phyloP scores from a whole-genome alignment of 2,888 invertebrate genomes.

The Eupithecia subumbrata region DNA sequence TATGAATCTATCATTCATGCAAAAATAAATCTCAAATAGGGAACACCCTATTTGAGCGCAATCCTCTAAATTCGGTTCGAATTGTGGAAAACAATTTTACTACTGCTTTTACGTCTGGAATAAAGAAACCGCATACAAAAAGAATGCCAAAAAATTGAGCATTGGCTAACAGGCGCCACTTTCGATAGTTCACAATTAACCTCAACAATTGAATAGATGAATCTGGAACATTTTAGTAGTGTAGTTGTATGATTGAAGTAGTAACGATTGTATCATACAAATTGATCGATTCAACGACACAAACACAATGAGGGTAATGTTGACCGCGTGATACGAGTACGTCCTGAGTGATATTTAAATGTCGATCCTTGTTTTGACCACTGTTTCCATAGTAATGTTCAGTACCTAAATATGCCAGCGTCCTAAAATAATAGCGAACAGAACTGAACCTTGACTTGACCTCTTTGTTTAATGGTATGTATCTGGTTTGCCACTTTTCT shows the following conservation, averaged over 20 bases:
- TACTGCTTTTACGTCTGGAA: not conserved
- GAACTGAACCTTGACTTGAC: slow-evolving; percentile 1
- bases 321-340: slow-evolving; percentile 32
- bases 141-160: not conserved
- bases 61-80: not conserved
- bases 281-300: slow-evolving; percentile 24
- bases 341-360: slow-evolving; percentile 37
- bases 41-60: not conserved
- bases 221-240: slow-evolving; percentile 4
- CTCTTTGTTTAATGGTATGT: not conserved
- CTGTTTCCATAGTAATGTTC: slow-evolving; percentile 33
- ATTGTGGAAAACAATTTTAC: not conserved
- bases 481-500: not conserved
- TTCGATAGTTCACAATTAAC: slow-evolving; percentile 3
- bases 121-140: not conserved
- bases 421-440: not conserved
- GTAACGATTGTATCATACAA: slow-evolving; percentile 19
- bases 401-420: slow-evolving; percentile 14
- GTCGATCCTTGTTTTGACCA: slow-evolving; percentile 30
- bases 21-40: no score
- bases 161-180: not conserved
- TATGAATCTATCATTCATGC: not conserved
- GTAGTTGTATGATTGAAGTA: slow-evolving; percentile 15
- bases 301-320: slow-evolving; percentile 16
- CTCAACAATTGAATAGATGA: slow-evolving; percentile 9